A percentile compares a stretch with the other conserved stretches of the same genome.
These are phyloP conservation scores for Urocolius indicus DNA, from an alignment of 2,113 vertebrate genomes.

Conservation along the genomic window DNA sequence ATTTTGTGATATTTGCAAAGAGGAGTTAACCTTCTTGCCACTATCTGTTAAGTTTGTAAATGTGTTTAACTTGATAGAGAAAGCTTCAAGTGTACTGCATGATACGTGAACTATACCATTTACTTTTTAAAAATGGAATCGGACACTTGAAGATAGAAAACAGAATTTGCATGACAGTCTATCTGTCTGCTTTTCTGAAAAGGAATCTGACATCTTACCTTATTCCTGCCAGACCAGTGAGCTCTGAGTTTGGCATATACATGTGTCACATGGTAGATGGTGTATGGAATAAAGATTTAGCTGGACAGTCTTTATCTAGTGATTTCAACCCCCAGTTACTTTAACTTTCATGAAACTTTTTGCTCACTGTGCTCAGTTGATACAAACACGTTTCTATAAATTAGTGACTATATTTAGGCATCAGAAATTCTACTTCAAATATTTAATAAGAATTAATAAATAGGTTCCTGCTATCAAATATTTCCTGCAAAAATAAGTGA, in stretches of 20 bases:
- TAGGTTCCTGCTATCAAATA: not conserved
- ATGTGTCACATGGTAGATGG: accelerated
- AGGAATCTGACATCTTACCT: not conserved
- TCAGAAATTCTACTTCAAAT: not conserved
- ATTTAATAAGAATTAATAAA: not conserved
- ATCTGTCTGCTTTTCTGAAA: not conserved
- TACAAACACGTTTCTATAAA: not conserved
- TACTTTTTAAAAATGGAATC: not conserved
- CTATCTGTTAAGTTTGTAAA: not conserved
- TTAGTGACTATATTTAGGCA: not conserved
- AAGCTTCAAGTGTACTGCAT: not conserved
- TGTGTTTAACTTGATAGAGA: not conserved
- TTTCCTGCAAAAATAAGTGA: not conserved
- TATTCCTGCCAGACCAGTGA: not conserved
- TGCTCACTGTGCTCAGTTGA: not conserved
- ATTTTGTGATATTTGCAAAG: not conserved
- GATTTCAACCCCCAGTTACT: not conserved
- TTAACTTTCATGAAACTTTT: not conserved
- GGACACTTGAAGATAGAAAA: not conserved
- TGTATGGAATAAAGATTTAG: not conserved
- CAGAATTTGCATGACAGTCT: not conserved
- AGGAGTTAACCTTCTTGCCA: not conserved
- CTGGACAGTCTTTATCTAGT: not conserved
- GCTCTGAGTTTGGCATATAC: not conserved
- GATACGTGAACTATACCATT: not conserved